Percentiles rank a stretch among this genome's conserved stretches.
phyloP scores from a whole-genome alignment of 2,888 invertebrate genomes.

The Acanthococcus lagerstroemiae region DNA sequence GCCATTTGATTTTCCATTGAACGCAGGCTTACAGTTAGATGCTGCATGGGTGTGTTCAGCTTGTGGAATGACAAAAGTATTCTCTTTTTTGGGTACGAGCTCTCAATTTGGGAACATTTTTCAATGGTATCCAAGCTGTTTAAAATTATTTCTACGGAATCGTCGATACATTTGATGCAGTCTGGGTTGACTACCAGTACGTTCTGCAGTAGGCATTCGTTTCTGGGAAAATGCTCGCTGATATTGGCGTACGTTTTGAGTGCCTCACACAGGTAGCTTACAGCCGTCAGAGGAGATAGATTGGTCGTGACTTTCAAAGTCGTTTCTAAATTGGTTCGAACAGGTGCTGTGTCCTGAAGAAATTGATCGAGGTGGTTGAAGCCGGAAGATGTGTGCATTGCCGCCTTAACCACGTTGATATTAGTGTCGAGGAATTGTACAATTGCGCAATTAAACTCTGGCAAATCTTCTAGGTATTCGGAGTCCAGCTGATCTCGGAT shows the following conservation, averaged over 20 bases:
- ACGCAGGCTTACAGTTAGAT: background rate
- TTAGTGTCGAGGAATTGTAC: conserved; percentile 12
- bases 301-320: conserved; percentile 37
- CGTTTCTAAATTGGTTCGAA: conserved; percentile 35
- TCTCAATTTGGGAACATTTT: conserved; percentile 31
- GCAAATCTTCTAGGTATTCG: background rate
- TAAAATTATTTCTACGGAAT: conserved; percentile 35
- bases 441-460: background rate
- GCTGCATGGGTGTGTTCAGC: conserved; percentile 17
- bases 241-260: conserved; percentile 34
- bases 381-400: conserved; percentile 36
- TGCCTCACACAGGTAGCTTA: conserved; percentile 36
- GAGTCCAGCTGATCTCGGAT: background rate
- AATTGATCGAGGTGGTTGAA: background rate
- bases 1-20: conserved; percentile 1
- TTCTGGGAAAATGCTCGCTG: conserved; percentile 33
- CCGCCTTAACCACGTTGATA: conserved; percentile 7
- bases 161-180: conserved; percentile 34
- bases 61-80: conserved; percentile 16
- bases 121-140: conserved; percentile 35
- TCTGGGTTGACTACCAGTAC: conserved; percentile 31
- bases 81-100: conserved; percentile 22
- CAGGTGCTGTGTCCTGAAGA: background rate
- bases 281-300: conserved; percentile 36
- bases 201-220: conserved; percentile 35